Evolutionary conservation across 2,113 vertebrate species (phyloP).

Genomic region (Indicator maculatus): DNA sequence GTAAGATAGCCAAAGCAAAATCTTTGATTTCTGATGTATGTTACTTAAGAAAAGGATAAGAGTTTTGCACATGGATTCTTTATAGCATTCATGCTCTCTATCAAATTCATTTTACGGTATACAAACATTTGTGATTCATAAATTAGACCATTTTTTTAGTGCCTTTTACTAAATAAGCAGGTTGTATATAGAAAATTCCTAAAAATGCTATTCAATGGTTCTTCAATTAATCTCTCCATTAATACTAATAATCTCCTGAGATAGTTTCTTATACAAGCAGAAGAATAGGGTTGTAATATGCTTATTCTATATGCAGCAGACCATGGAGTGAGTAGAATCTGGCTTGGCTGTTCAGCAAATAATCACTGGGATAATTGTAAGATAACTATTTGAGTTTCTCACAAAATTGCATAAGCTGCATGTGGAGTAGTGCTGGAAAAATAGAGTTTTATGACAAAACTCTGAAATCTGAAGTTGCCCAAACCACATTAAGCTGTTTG

Average conservation of each 20-base stretch:
- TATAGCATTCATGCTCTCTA: background rate
- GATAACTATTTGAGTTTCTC: background rate
- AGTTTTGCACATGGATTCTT: background rate
- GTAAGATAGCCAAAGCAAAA: background rate
- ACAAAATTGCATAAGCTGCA: background rate
- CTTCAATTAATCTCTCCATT: background rate
- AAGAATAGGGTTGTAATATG: rapidly evolving
- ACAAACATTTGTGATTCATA: background rate
- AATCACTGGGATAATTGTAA: background rate
- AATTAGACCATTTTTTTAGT: background rate
- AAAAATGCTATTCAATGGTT: background rate
- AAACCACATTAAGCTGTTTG: background rate
- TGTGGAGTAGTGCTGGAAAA: background rate
- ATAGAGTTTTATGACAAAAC: background rate
- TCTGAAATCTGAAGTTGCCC: background rate
- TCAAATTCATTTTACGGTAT: background rate
- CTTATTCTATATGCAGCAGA: background rate
- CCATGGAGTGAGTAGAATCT: background rate
- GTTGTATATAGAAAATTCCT: background rate
- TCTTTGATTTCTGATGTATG: background rate
- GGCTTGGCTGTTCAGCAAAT: background rate
- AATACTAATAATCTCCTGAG: background rate
- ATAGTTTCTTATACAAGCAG: background rate
- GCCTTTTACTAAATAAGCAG: background rate
- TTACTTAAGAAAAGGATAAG: background rate